Percentiles rank a stretch among this genome's conserved stretches.
Conservation (phyloP, 2,113 vertebrate genomes). For the Callaeas wilsoni region DNA sequence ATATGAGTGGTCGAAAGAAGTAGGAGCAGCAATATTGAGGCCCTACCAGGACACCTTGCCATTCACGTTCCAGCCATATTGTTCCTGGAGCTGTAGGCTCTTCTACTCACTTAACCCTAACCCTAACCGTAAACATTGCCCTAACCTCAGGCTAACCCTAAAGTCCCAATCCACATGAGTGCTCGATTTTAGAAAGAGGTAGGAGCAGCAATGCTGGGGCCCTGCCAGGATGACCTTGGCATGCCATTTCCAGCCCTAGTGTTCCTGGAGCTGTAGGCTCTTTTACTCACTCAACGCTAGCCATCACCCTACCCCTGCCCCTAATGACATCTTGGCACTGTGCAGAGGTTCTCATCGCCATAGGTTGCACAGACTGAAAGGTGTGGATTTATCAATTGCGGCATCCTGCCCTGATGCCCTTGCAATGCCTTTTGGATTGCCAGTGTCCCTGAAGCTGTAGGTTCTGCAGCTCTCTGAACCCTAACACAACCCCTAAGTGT, state of each 20-base stretch:
- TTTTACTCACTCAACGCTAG: not conserved
- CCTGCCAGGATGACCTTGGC: not conserved
- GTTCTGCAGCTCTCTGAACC: not conserved
- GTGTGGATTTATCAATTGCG: not conserved
- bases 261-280: not conserved
- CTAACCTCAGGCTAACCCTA: not conserved
- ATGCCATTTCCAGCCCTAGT: not conserved
- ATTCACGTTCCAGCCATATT: not conserved
- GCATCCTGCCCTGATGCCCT: not conserved
- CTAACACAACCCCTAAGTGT: not conserved
- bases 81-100: not conserved
- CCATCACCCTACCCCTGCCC: not conserved
- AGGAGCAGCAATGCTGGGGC: not conserved
- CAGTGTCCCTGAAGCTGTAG: not conserved
- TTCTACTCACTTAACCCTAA: not conserved
- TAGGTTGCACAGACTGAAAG: not conserved
- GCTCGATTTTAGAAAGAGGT: not conserved
- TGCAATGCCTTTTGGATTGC: not conserved
- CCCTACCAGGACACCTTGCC: not conserved
- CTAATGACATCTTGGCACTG: too few relatives aligned
- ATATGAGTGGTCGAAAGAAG: not conserved
- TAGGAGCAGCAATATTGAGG: not conserved
- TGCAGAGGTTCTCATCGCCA: not conserved
- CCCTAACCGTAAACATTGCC: not conserved
- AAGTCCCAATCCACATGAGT: not conserved